A percentile compares a stretch with the other conserved stretches of the same genome.
phyloP scores from a whole-genome alignment of 2,113 vertebrate genomes.

The Sphaerodactylus townsendi region DNA sequence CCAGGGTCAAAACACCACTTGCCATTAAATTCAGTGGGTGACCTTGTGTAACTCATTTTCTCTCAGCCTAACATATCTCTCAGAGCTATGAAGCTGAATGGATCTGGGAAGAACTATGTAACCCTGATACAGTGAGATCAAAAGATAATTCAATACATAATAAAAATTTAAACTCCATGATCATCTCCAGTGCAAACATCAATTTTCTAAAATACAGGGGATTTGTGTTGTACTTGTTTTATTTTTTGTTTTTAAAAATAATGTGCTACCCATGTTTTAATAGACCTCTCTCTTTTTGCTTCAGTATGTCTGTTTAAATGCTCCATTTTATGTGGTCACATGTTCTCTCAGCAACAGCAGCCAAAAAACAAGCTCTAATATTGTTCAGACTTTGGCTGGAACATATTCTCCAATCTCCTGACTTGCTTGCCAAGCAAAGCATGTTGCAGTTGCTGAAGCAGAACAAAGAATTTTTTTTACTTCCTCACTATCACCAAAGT shows the following conservation, averaged over 20 bases:
- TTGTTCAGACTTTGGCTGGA: not conserved
- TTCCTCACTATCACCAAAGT: not conserved
- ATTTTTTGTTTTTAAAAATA: not conserved
- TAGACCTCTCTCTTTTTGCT: not conserved
- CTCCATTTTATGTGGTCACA: not conserved
- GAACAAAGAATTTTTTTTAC: not conserved
- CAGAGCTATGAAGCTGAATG: no score
- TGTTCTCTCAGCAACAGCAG: not conserved
- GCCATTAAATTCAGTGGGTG: no score
- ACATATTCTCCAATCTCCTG: not conserved
- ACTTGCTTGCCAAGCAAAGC: not conserved
- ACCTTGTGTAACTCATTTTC: no score
- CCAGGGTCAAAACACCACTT: no score
- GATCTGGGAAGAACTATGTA: no score
- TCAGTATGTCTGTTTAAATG: not conserved
- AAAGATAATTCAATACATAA: no score
- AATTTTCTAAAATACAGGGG: not conserved
- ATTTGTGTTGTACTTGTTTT: no score
- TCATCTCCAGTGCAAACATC: not conserved
- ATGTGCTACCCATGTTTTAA: not conserved
- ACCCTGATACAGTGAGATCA: no score
- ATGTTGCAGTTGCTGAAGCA: not conserved
- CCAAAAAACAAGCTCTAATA: not conserved
- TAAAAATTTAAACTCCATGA: no score
- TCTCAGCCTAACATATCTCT: no score